Percentiles rank a stretch among this genome's conserved stretches.
These are phyloP conservation scores for Salvelinus fontinalis DNA, from an alignment of 2,113 vertebrate species.

Conservation along the genomic window DNA sequence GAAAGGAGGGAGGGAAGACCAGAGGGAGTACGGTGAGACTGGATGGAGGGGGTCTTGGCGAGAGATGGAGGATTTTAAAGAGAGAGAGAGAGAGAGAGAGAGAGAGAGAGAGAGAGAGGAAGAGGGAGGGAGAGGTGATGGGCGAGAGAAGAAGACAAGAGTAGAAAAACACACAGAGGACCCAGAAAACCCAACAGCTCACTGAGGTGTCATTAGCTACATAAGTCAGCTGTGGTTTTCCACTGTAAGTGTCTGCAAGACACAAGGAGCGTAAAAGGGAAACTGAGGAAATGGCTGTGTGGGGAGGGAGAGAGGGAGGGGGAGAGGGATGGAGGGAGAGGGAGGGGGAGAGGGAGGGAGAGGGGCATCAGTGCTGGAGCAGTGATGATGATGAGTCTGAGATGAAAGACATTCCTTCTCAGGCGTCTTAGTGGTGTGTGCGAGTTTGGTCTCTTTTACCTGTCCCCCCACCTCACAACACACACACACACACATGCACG, in stretches of 20 bases:
- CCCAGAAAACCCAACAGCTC: conserved; percentile 72
- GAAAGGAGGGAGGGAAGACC: conserved; percentile 59
- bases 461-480: conserved; percentile 10
- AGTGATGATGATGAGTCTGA: conserved; percentile 43
- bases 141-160: conserved; percentile 66
- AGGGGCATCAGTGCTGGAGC: conserved; percentile 49
- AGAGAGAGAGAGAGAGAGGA: background rate
- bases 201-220: conserved; percentile 74
- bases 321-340: conserved; percentile 6
- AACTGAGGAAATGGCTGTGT: conserved; percentile 59
- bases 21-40: conserved; percentile 12
- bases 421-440: conserved; percentile 37
- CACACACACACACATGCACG: background rate
- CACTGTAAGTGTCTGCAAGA: conserved; percentile 24
- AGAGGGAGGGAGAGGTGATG: conserved; percentile 41
- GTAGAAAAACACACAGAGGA: conserved; percentile 65
- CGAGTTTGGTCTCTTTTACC: conserved; percentile 53
- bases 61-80: conserved; percentile 3
- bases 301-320: conserved; percentile 15
- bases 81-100: background rate
- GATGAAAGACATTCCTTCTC: conserved; percentile 58
- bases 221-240: conserved; percentile 58
- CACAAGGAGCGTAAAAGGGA: conserved; percentile 49
- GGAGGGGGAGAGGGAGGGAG: conserved; percentile 3
- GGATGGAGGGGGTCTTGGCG: conserved; percentile 6